phyloP scores from a whole-genome alignment of 1,140 invertebrate genomes.

The Coptotermes formosanus region DNA sequence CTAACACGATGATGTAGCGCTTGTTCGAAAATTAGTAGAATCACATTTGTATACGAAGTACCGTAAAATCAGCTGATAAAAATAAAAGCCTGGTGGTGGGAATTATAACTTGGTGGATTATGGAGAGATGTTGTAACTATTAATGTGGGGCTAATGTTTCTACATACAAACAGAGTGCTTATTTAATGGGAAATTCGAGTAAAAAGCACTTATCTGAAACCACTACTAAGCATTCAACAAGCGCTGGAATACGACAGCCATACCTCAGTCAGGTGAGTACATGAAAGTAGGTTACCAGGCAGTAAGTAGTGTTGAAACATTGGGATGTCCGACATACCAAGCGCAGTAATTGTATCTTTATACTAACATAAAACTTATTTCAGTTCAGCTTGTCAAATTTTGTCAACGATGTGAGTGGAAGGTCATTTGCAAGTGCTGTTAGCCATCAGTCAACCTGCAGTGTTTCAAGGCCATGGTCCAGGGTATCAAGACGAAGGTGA shows the following conservation, averaged over 20 bases:
- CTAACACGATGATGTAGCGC: too few relatives aligned
- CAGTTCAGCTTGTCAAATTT: constrained; percentile 47
- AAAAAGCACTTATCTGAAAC: not conserved
- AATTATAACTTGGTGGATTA: not conserved
- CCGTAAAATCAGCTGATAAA: too few relatives aligned
- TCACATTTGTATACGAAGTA: too few relatives aligned
- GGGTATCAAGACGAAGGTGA: constrained; percentile 59
- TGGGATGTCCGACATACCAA: not conserved
- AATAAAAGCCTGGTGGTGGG: not conserved
- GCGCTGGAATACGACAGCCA: not conserved
- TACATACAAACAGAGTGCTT: not conserved
- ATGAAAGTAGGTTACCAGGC: not conserved
- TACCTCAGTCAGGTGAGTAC: constrained; percentile 26
- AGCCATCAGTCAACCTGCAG: constrained; percentile 42
- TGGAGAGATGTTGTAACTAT: not conserved
- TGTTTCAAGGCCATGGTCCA: constrained; percentile 54
- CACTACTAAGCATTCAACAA: not conserved
- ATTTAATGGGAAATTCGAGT: constrained; percentile 29
- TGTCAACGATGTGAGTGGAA: constrained; percentile 33
- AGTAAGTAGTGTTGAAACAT: not conserved
- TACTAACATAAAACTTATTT: constrained; percentile 25
- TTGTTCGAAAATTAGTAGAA: too few relatives aligned
- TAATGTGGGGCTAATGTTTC: not conserved
- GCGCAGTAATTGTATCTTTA: not conserved
- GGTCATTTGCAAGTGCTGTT: constrained; percentile 38